Evolutionary conservation across 2,797 vertebrate species (phyloP).

Genomic region (Oryzias dopingdopingensis): DNA sequence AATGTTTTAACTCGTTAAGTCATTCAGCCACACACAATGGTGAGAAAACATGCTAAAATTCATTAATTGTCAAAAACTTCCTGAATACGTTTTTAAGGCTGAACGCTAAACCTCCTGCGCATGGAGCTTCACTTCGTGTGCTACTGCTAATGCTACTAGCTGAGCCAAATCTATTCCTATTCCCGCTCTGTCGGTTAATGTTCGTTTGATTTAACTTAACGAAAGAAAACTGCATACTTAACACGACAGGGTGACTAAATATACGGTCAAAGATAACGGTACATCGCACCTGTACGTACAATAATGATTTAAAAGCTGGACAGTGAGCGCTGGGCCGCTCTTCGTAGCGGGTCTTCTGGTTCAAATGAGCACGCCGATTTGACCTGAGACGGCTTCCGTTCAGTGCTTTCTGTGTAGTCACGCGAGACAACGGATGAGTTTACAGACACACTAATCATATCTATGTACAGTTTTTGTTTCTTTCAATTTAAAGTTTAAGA

Average conservation of each 20-base stretch:
- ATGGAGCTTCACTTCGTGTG: conserved; percentile 1
- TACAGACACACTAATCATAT: too few relatives aligned
- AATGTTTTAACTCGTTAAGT: neutral
- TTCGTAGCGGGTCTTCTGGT: conserved; percentile 62
- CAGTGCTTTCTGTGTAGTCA: conserved; percentile 7
- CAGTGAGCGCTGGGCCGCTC: conserved; percentile 61
- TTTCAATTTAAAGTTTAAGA: too few relatives aligned
- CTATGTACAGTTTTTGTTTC: too few relatives aligned
- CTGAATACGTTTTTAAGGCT: conserved; percentile 64
- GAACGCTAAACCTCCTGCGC: conserved; percentile 49
- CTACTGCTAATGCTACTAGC: conserved; percentile 46
- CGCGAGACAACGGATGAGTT: conserved; percentile 45
- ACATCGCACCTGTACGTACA: conserved; percentile 54
- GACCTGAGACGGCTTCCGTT: conserved; percentile 67
- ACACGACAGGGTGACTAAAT: too few relatives aligned
- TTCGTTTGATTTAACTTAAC: too few relatives aligned
- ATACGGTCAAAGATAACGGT: neutral
- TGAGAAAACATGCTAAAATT: neutral
- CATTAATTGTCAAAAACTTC: neutral
- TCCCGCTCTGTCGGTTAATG: neutral
- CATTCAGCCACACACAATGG: neutral
- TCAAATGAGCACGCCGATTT: conserved; percentile 72
- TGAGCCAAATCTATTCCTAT: conserved; percentile 31
- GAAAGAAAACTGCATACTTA: too few relatives aligned
- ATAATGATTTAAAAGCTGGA: conserved; percentile 54